Percentiles rank a stretch among this genome's conserved stretches.
Conservation (phyloP, 2,113 vertebrate genomes). For the Esox niger region DNA sequence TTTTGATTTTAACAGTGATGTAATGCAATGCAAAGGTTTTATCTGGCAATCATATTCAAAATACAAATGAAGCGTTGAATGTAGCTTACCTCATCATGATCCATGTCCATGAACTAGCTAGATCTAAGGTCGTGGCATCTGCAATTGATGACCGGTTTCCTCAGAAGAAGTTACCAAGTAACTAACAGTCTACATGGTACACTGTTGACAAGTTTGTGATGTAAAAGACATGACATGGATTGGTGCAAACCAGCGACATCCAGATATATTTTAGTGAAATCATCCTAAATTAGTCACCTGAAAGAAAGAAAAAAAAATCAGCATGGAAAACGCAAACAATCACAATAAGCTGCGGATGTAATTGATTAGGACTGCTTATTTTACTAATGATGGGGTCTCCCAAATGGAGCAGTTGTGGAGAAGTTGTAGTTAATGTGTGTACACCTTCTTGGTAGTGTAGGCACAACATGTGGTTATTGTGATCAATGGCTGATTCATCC, state of each 20-base stretch:
- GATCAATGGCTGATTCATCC: too few species aligned
- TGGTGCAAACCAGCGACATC: neutral
- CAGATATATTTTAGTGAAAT: neutral
- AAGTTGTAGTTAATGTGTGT: too few species aligned
- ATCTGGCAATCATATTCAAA: neutral
- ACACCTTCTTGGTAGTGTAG: too few species aligned
- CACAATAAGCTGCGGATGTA: too few species aligned
- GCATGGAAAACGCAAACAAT: neutral
- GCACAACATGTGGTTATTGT: too few species aligned
- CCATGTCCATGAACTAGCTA: slow-evolving; percentile 50
- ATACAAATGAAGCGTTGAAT: neutral
- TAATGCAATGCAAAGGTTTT: neutral
- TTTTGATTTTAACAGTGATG: too few species aligned
- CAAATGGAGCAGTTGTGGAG: too few species aligned
- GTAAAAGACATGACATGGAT: neutral
- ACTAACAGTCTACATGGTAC: slow-evolving; percentile 18
- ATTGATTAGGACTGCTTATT: too few species aligned
- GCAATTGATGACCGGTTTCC: slow-evolving; percentile 26
- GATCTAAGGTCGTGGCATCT: slow-evolving; percentile 33
- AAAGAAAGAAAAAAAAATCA: neutral
- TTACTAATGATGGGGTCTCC: too few species aligned
- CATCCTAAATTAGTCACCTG: neutral
- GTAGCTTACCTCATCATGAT: slow-evolving; percentile 60
- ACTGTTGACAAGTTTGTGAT: neutral
- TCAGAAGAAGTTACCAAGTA: slow-evolving; percentile 5